A percentile compares a stretch with the other conserved stretches of the same genome.
Conservation (phyloP, 2,797 vertebrate genomes). For the Meriones psammophilus region DNA sequence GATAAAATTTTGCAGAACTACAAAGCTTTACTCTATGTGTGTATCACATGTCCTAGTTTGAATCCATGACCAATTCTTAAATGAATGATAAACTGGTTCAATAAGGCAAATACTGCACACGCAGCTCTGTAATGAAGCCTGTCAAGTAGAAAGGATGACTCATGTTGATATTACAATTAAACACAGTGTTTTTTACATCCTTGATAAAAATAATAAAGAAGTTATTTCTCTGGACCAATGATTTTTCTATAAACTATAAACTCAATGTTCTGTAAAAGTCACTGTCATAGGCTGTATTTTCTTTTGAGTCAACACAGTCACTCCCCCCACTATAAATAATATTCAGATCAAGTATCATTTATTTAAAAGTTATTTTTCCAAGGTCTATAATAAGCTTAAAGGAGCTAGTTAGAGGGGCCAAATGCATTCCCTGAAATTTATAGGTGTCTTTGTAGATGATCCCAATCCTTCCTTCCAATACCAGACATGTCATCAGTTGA, state of each 20-base stretch:
- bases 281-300: conserved; percentile 87
- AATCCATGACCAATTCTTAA: conserved; percentile 85
- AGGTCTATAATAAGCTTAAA: conserved; percentile 57
- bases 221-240: conserved; percentile 89
- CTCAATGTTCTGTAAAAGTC: conserved; percentile 89
- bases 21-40: conserved; percentile 72
- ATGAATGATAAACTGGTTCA: conserved; percentile 90
- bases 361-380: conserved; percentile 73
- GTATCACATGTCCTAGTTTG: conserved; percentile 76
- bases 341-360: conserved; percentile 83
- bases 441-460: not conserved
- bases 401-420: not conserved
- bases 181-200: conserved; percentile 89
- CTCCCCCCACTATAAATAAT: conserved; percentile 82
- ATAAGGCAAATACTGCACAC: conserved; percentile 89
- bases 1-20: conserved; percentile 76
- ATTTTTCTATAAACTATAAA: conserved; percentile 88
- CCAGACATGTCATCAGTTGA: not conserved
- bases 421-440: not conserved
- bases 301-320: conserved; percentile 83
- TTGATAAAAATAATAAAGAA: conserved; percentile 90
- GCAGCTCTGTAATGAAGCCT: conserved; percentile 88
- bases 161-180: conserved; percentile 90
- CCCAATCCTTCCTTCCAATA: not conserved
- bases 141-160: conserved; percentile 84